phyloP scores from a whole-genome alignment of 1,140 invertebrate species.

The Lithobius niger region DNA sequence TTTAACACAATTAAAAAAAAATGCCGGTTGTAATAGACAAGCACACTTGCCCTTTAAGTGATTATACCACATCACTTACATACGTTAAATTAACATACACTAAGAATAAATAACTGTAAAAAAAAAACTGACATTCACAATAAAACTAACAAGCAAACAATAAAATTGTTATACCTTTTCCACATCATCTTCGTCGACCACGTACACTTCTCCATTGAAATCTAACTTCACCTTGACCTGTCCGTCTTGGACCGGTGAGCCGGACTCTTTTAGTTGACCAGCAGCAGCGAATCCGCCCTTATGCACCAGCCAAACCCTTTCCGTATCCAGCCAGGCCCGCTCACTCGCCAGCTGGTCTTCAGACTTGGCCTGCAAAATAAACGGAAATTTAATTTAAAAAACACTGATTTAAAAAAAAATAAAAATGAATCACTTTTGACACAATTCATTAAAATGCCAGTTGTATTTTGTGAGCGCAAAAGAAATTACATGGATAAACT shows the following conservation, averaged over 20 bases:
- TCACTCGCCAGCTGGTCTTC: constrained; percentile 66
- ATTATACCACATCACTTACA: no score
- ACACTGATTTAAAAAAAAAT: neutral
- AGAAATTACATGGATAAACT: no score
- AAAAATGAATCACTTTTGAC: constrained; percentile 4
- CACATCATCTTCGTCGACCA: constrained; percentile 82
- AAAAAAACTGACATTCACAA: constrained; percentile 1
- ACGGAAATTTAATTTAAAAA: neutral
- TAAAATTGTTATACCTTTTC: constrained; percentile 49
- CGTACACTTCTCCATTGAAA: constrained; percentile 57
- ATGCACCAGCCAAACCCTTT: constrained; percentile 79
- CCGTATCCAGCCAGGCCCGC: constrained; percentile 61
- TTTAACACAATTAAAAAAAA: no score
- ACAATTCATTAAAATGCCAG: constrained; percentile 11
- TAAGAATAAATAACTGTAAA: neutral
- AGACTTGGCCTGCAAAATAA: constrained; percentile 52
- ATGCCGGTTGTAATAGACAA: no score
- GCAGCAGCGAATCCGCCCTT: constrained; percentile 74
- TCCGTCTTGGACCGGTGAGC: constrained; percentile 35
- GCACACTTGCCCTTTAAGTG: no score
- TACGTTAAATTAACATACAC: no score
- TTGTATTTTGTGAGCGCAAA: constrained; percentile 21
- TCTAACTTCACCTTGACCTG: constrained; percentile 60
- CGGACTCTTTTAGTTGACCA: constrained; percentile 39
- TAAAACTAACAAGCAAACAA: constrained; percentile 2